These are phyloP conservation scores for Epinotia brunnichana DNA, from an alignment of 2,888 invertebrate genomes.

Conservation along the genomic window DNA sequence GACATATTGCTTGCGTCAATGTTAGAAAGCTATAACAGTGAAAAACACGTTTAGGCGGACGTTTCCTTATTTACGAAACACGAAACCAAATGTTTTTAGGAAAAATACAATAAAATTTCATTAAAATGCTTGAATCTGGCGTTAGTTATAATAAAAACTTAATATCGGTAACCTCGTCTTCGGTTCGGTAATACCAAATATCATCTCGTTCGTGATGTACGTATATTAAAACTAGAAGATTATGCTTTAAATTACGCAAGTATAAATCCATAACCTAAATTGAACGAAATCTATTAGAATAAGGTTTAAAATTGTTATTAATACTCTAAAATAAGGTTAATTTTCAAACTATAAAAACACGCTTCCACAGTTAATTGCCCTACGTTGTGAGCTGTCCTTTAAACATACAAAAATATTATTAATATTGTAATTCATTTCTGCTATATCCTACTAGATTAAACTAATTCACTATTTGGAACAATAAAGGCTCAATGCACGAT, in stretches of 20 bases:
- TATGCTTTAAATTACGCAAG: constrained; percentile 56
- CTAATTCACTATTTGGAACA: constrained; percentile 40
- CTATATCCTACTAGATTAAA: constrained; percentile 46
- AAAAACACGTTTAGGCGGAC: constrained; percentile 45
- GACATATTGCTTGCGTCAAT: constrained; percentile 40
- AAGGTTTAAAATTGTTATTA: constrained; percentile 43
- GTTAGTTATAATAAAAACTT: constrained; percentile 48
- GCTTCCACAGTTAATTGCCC: constrained; percentile 51
- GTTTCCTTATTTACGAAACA: constrained; percentile 30
- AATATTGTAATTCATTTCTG: constrained; percentile 55
- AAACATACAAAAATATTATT: constrained; percentile 78
- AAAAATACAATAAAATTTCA: constrained; percentile 29
- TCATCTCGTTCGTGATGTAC: constrained; percentile 65
- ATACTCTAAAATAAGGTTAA: constrained; percentile 41
- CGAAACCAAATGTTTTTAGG: constrained; percentile 9
- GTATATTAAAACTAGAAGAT: constrained; percentile 64
- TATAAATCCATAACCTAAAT: constrained; percentile 51
- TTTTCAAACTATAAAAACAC: constrained; percentile 48
- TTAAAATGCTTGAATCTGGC: constrained; percentile 32
- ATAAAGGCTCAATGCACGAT: constrained; percentile 42
- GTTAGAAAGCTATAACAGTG: constrained; percentile 36
- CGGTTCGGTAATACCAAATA: constrained; percentile 57
- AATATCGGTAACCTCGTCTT: constrained; percentile 70
- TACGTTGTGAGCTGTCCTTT: constrained; percentile 65
- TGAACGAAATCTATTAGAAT: constrained; percentile 50